Base-by-base conservation (phyloP, 1,140 invertebrate genomes). In the Drosophila subpulchrella region DNA sequence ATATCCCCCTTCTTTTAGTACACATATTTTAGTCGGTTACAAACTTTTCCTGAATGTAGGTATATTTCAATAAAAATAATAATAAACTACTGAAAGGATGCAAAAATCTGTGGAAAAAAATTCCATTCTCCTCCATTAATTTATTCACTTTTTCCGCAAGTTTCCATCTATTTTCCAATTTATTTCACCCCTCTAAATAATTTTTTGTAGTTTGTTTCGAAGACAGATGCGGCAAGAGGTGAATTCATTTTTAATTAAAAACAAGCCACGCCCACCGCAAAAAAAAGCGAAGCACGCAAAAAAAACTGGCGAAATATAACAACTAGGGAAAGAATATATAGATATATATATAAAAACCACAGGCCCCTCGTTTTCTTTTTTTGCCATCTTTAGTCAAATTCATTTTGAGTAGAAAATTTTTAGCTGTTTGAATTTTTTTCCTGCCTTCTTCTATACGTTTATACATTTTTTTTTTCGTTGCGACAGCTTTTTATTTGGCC, bases 401-500 rank as follows among this genome's bases (percentile, higher is more conserved):
- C 54, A 73, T 72, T 73, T 72, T 24, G 39, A 48, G 67, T 72
- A 38, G 50, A 74, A 74, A 55, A 63, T 38, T 72, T 32, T 32
- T 32, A 47, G 36, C 15, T 75, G 61, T 8, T 24, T 32, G 11
- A 17, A 27, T 55, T 58, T 66, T 65, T 75, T 34, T 6, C n/a
- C 8, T 46, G 47, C 27, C 46, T 78, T 61, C 63, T 57, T 61
- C 30, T 62, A 62, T 42, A 51, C 59, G 59, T 61, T 58, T 51
- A 30, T 48, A n/a, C 32, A 50, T 46, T 38, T 36, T 48, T 36
- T 48, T 41, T 46, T 34, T 10, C 32, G 39, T 62, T 65, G 65
- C 61, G 66, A 80, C 65, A 61, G 77, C 56, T 72, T 85, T 85
- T 76, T 61, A 58, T 72, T 67, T 73, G 47, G 67, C 34, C 67